Evolutionary conservation across 2,113 vertebrate genomes (phyloP), one percentile per base, ranked within the genome.

Genomic region (Phalacrocorax carbo): DNA sequence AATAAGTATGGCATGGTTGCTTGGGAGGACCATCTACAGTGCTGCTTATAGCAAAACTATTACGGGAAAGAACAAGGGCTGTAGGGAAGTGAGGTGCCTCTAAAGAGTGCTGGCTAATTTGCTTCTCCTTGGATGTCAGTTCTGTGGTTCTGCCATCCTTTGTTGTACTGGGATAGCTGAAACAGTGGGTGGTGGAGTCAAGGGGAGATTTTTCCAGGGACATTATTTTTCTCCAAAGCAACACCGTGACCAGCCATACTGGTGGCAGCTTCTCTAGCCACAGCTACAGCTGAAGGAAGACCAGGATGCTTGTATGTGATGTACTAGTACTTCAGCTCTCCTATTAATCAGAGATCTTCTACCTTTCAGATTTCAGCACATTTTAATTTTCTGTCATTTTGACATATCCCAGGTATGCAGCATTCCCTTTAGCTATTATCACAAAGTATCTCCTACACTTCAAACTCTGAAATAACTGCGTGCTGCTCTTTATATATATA

Each of bases 351-450:
- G 75, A 81, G 15, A 44, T 70, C 48, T 81, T 80, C 60, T 86
- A 15, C 49, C 38, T 80, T 65, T 70, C 58, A 70, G 42, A 90
- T 66, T 88, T 70, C 54, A 93, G 54, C 54, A 73, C 36, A 73
- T 54, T 73, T 84, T 82, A 79, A 54, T 76, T 87, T 82, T 88
- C 72, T 97, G 87, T 86, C 92, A 77, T 95, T 95, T 95, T 96
- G 84, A 89, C 49, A 60, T 48, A 76, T 79, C 27, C 52, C 54
- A 76, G 49, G 25, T 86, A 82, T 70, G 54, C 75, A 70, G 36
- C 55, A 81, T 90, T 94, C 62, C 86, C 58, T 83, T 88, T 36
- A 90, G 62, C 75, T 93, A 29, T 77, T 95, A 88, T 58, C 51
- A 68, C 30, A 66, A 70, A 77, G 34, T 82, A 48, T 78, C n/a